Percentiles rank a stretch among this genome's conserved stretches.
Evolutionary conservation across 2,113 vertebrate species (phyloP).

Genomic region (Triplophysa dalaica): DNA sequence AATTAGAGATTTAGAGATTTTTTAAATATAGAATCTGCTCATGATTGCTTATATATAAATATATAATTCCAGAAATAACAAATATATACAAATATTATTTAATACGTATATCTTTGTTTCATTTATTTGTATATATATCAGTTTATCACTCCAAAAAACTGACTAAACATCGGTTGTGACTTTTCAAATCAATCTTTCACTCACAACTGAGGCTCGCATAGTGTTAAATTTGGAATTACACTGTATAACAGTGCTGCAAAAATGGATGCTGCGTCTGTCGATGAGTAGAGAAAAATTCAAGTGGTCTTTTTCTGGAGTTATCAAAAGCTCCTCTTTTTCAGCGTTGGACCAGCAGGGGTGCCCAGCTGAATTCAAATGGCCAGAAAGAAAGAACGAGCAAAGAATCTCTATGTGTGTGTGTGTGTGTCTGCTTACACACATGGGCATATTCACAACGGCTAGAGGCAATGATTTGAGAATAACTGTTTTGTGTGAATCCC

Average conservation of each 20-base stretch:
- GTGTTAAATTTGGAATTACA: too few species aligned
- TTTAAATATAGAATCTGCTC: too few species aligned
- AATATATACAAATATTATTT: too few species aligned
- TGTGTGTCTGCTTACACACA: constrained; percentile 26
- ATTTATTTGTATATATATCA: too few species aligned
- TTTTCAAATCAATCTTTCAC: too few species aligned
- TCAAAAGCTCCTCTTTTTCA: constrained; percentile 47
- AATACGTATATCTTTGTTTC: too few species aligned
- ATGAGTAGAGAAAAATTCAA: constrained; percentile 34
- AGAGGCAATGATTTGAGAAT: constrained; percentile 16
- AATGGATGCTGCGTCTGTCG: constrained; percentile 22
- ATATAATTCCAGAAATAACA: too few species aligned
- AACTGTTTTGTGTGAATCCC: constrained; percentile 12
- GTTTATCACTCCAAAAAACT: too few species aligned
- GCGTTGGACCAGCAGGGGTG: constrained; percentile 37
- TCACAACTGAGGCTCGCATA: too few species aligned
- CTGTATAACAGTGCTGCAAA: background rate
- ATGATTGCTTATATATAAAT: too few species aligned
- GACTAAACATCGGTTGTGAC: too few species aligned
- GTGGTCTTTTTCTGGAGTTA: constrained; percentile 47
- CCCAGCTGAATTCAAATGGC: constrained; percentile 48
- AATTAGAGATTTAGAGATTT: too few species aligned
- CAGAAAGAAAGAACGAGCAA: constrained; percentile 39
- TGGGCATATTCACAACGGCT: background rate
- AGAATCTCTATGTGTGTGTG: constrained; percentile 46